phyloP scores from a whole-genome alignment of 2,888 invertebrate species.

The Incurvaria masculella region DNA sequence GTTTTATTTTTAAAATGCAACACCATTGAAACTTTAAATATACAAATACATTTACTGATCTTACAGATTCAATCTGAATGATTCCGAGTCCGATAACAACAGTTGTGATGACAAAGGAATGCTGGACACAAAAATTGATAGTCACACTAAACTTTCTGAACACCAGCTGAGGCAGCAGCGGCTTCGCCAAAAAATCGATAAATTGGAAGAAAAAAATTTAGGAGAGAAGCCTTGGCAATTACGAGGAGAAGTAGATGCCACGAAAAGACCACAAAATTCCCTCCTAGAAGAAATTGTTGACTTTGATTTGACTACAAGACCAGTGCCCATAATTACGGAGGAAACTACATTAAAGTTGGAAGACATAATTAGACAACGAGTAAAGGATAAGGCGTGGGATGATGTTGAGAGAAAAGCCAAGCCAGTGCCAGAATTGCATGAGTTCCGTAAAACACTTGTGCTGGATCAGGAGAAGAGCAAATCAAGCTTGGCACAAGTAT shows the following conservation, averaged over 20 bases:
- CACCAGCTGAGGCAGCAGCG: conserved; percentile 75
- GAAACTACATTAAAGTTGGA: conserved; percentile 85
- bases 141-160: conserved; percentile 52
- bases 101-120: conserved; percentile 12
- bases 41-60: conserved; percentile 18
- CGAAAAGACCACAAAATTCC: conserved; percentile 85
- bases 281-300: conserved; percentile 88
- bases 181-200: conserved; percentile 63
- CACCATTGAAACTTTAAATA: conserved; percentile 17
- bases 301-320: conserved; percentile 79
- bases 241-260: conserved; percentile 82
- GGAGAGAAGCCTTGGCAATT: conserved; percentile 92
- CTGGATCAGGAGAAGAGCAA: conserved; percentile 95
- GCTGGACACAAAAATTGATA: conserved; percentile 19
- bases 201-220: conserved; percentile 70
- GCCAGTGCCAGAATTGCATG: conserved; percentile 75
- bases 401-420: conserved; percentile 87
- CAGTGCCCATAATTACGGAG: conserved; percentile 90
- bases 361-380: conserved; percentile 85
- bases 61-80: conserved; percentile 9
- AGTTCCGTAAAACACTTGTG: conserved; percentile 83
- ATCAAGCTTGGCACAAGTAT: conserved; percentile 88
- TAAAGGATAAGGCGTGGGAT: conserved; percentile 93
- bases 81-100: conserved; percentile 17
- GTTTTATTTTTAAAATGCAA: too few relatives aligned